A percentile compares a stretch with the other conserved stretches of the same genome.
Conservation (phyloP, 2,888 invertebrate genomes). For the Xestia xanthographa region DNA sequence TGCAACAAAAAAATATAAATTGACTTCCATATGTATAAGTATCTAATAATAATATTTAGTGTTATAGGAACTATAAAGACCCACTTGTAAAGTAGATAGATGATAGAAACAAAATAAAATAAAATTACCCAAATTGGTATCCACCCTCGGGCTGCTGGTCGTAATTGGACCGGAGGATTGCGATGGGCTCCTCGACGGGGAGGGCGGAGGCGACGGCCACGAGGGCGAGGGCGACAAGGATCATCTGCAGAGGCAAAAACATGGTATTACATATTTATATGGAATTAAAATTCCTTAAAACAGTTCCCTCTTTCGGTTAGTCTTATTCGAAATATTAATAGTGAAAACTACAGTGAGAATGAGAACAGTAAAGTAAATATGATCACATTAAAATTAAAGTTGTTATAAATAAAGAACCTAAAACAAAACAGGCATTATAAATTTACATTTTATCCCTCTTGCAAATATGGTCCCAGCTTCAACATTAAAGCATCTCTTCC, state of each 20-base stretch:
- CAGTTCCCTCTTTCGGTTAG: neutral
- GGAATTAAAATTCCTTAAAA: neutral
- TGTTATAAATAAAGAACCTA: neutral
- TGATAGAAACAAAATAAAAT: too few species aligned
- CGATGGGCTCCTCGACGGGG: neutral
- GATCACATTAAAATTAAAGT: neutral
- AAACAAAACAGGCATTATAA: neutral
- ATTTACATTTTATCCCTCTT: constrained; percentile 1
- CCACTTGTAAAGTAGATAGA: neutral
- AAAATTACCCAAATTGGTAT: constrained; percentile 34
- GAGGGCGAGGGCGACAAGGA: constrained; percentile 60
- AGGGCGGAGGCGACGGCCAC: constrained; percentile 59
- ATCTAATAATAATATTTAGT: neutral
- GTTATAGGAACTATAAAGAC: neutral
- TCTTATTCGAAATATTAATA: neutral
- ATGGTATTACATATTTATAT: neutral
- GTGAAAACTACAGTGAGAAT: neutral
- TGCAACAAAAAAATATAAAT: neutral
- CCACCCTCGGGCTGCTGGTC: neutral
- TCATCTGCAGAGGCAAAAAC: constrained; percentile 44
- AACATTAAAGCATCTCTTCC: neutral
- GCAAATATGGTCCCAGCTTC: neutral
- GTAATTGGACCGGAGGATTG: constrained; percentile 4
- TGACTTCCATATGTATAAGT: neutral
- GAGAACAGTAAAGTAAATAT: neutral